These are phyloP conservation scores for Scaptodrosophila lebanonensis DNA, from an alignment of 1,140 invertebrate species.

Conservation along the genomic window DNA sequence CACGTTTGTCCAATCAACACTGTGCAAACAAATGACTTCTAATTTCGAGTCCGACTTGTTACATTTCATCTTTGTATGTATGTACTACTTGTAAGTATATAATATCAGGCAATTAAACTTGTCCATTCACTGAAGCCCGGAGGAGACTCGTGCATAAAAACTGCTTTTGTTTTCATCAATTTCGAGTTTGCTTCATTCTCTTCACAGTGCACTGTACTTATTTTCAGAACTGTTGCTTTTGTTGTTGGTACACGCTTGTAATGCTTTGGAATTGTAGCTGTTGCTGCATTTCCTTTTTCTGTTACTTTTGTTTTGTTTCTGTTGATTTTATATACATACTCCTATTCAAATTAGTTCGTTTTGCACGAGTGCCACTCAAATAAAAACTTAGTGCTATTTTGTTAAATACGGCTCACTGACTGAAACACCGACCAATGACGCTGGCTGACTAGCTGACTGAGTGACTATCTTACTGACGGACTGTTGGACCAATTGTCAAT, in stretches of 20 bases:
- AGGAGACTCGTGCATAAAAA: conserved; percentile 31
- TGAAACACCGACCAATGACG: conserved; percentile 15
- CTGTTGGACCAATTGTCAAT: too few relatives aligned
- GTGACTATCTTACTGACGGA: neutral
- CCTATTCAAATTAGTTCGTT: conserved; percentile 75
- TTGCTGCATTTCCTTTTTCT: conserved; percentile 11
- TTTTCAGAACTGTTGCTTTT: conserved; percentile 5
- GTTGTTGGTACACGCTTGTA: conserved; percentile 7
- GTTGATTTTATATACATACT: conserved; percentile 74
- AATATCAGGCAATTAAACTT: conserved; percentile 42
- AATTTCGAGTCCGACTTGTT: too few relatives aligned
- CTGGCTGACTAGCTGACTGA: conserved; percentile 13
- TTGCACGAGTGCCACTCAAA: conserved; percentile 69
- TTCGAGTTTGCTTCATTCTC: conserved; percentile 37
- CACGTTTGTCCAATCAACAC: too few relatives aligned
- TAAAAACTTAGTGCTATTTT: conserved; percentile 55
- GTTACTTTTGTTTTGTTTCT: conserved; percentile 11
- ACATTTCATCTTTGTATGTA: too few relatives aligned
- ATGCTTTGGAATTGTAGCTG: conserved; percentile 32
- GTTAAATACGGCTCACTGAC: conserved; percentile 56
- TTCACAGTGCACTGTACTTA: too few relatives aligned
- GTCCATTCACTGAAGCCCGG: conserved; percentile 33
- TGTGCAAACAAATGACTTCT: too few relatives aligned
- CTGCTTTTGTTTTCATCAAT: conserved; percentile 47
- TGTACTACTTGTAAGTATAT: too few relatives aligned